A percentile compares a stretch with the other conserved stretches of the same genome.
Conservation (phyloP, 2,888 invertebrate genomes). For the Drosophila longiperda region DNA sequence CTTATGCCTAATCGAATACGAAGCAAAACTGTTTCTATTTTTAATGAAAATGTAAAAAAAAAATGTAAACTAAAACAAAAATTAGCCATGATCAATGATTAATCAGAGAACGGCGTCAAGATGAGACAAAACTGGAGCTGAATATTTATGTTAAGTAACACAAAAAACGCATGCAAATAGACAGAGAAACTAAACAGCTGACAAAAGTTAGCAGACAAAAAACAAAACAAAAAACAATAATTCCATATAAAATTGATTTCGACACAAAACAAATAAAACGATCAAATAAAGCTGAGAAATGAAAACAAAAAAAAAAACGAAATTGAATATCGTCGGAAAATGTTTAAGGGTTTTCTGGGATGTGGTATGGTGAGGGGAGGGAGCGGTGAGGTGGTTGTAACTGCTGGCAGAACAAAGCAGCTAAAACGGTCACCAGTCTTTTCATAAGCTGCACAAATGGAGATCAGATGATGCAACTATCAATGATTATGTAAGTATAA, state of each 20-base stretch:
- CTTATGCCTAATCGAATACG: conserved; percentile 19
- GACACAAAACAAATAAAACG: conserved; percentile 42
- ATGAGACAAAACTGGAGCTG: conserved; percentile 9
- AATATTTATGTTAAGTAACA: conserved; percentile 22
- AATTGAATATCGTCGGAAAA: not conserved
- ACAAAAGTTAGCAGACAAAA: conserved; percentile 15
- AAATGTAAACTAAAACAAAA: not conserved
- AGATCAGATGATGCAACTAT: conserved; percentile 24
- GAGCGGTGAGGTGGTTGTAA: not conserved
- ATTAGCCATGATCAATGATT: conserved; percentile 14
- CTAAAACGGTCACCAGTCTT: conserved; percentile 7
- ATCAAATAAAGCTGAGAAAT: conserved; percentile 41
- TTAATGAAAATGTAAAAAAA: conserved; percentile 41
- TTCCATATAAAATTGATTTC: conserved; percentile 39
- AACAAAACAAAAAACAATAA: conserved; percentile 21
- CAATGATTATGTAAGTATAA: conserved; percentile 15
- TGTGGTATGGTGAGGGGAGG: not conserved
- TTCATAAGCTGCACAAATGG: not conserved
- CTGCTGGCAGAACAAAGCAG: too few species aligned
- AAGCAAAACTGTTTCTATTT: conserved; percentile 50
- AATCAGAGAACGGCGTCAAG: conserved; percentile 2
- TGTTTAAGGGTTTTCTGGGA: not conserved
- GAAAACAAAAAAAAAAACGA: conserved; percentile 24
- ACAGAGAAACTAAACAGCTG: conserved; percentile 5
- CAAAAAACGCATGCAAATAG: not conserved